Base-by-base conservation (phyloP, 2,797 vertebrate genomes). In the Hydrophis major region DNA sequence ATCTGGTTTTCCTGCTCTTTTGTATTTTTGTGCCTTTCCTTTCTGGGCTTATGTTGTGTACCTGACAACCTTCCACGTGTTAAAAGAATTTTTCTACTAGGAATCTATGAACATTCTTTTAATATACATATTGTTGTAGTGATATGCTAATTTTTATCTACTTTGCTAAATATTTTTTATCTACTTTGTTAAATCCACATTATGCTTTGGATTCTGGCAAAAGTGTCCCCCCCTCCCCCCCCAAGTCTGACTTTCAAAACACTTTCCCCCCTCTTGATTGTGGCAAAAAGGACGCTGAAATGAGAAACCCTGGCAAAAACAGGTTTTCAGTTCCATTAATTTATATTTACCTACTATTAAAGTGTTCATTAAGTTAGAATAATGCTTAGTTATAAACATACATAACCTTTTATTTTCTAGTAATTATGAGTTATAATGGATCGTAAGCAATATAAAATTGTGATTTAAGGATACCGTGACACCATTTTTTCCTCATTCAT, bases 401-500 rank as follows among this genome's bases (percentile, higher is more conserved):
- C 63, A 93, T 50, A 92, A 87, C 18, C 83, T 57, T 25, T 87
- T 74, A 63, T 90, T 93, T 90, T 93, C 69, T 37, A 87, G 53
- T 66, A 93, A 90, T 86, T 89, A 61, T 92, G 89, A 93, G 6
- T 7, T 93, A 53, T 37, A 94, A 60, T 94, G 12, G 50, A 92
- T 95, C 47, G 92, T 32, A 66, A 92, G 37, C 20, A 93, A 87
- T 13, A 13, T 32, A 50, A 87, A 61, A 90, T 18, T 89, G 42
- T 74, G 93, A 91, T 93, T n/a, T 88, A 94, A 56, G 57, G 88
- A 95, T 95, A 87, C 87, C 59, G 93, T 92, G 95, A 94, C 22
- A 74, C n/a, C 18, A 92, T 8, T 2, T 92, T 93, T 78, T 92
- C 90, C 69, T n/a, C 57, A 57, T 90, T 27, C 3, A 92, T 86